phyloP scores from a whole-genome alignment of 2,797 vertebrate species.

The Allobates femoralis region DNA sequence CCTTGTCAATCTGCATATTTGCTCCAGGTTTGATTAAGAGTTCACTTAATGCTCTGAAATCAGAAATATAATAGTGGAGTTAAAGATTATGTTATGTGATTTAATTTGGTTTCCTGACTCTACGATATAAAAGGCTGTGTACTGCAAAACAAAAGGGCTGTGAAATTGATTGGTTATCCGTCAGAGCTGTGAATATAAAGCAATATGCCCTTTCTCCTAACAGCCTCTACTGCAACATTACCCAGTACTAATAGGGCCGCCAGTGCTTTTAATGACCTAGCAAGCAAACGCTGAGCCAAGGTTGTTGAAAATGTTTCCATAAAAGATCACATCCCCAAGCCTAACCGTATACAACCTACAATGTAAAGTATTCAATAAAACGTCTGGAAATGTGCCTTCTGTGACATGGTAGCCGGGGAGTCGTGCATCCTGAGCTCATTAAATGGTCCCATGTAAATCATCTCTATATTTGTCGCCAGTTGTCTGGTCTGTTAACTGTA shows the following conservation, averaged over 20 bases:
- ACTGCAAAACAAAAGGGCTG: constrained; percentile 54
- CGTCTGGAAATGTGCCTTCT: constrained; percentile 49
- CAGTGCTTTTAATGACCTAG: constrained; percentile 35
- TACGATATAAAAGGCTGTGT: constrained; percentile 40
- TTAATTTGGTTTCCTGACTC: constrained; percentile 54
- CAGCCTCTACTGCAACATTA: constrained; percentile 48
- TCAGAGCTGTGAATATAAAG: constrained; percentile 52
- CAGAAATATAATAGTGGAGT: constrained; percentile 41
- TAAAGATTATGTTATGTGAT: constrained; percentile 48
- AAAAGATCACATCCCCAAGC: constrained; percentile 47
- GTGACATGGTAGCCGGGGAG: constrained; percentile 51
- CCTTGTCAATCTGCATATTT: constrained; percentile 1
- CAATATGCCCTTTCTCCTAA: constrained; percentile 50
- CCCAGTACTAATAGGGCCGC: constrained; percentile 38
- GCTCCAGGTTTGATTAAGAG: constrained; percentile 17
- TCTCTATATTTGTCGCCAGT: constrained; percentile 44
- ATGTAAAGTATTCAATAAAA: constrained; percentile 36
- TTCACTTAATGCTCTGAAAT: constrained; percentile 30
- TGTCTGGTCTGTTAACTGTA: constrained; percentile 54
- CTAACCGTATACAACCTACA: constrained; percentile 25
- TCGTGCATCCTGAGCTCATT: constrained; percentile 33
- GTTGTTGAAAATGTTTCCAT: constrained; percentile 38
- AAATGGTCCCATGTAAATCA: constrained; percentile 48
- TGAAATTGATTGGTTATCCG: constrained; percentile 58
- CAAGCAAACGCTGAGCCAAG: constrained; percentile 35